Base-by-base conservation (phyloP, 2,888 invertebrate genomes). In the Thecocarcelia acutangulata region DNA sequence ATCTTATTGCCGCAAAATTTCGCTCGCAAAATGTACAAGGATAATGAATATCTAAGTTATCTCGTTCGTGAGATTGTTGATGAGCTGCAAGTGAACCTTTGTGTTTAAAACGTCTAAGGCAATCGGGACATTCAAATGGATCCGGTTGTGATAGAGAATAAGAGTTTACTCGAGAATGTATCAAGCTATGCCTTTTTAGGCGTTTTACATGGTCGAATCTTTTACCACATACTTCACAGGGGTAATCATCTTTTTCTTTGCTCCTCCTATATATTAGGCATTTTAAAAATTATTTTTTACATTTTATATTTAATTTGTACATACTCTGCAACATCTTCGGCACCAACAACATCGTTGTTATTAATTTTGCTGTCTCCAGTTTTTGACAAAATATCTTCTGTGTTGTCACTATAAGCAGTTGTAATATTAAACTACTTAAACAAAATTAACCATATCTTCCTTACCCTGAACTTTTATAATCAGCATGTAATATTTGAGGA, bases 21-120 rank as follows among this genome's bases (percentile, higher is more conserved):
- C 92, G 92, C 0, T 88, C 87, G 83, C 93, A 93, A 17, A 90
- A 86, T 69, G 92, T 91, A 87, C 93, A 93, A 3, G 85, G 73
- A 63, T 80, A 84, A 33, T 69, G 80, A 8, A 72, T 52, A 40
- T 50, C 64, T 15, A 64, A 50, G 1, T 63, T n/a, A 58, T 69
- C 69, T 5, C 77, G 74, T 72, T 78, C 78, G 80, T 89, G 89
- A 28, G 87, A 88, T 66, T 86, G 84, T 85, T 90, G 89, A 84
- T 92, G 92, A 13, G 91, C 89, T 5, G 92, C 90, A 0, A 93
- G 87, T 3, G 93, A 92, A 61, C 92, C 91, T 54, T 90, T 90
- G 84, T 92, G 93, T 4, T 87, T 89, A 86, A 93, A 94, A 24
- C 89, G 90, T 84, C 91, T 90, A n/a, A 91, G 88, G 87, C 94